Base-by-base conservation (phyloP, 2,797 vertebrate species). In the Microchirus variegatus region DNA sequence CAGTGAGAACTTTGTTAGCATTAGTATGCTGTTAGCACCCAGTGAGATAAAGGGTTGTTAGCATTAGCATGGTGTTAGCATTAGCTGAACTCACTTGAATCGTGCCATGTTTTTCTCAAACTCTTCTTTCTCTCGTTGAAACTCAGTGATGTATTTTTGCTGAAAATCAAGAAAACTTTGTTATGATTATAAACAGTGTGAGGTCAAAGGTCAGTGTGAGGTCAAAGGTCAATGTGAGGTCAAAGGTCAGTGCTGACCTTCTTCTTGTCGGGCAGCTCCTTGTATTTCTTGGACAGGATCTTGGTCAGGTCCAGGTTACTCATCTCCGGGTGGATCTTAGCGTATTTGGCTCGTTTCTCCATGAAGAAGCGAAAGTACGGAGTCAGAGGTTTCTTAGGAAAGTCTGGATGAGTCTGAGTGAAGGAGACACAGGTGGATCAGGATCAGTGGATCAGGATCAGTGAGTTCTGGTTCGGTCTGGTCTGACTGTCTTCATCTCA, bases 301-400 rank as follows among this genome's bases (percentile, higher is more conserved):
- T 94, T 94, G 51, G 93, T 94, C 50, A 94, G 90, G 82, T 94
- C 93, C 73, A 94, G 82, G 85, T 94, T 94, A 88, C 92, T 94
- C 93, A 94, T 94, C 84, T 94, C 93, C 0, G 94, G 94, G 63
- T 94, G 92, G 70, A 94, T 94, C 76, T 94, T 94, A 66, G 94
- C 94, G 9, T 94, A 94, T 83, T 94, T 94, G 65, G 93, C 93
- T 52, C 93, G 88, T 80, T 94, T 94, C 75, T 94, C 93, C 93
- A 94, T 94, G 65, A 94, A 94, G 84, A 94, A 94, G 47, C 93
- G 91, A 56, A 94, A 94, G 69, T 94, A 94, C 0, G 93, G 93
- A 0, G 93, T 94, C 71, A 94, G 69, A 0, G 93, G 92, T 63
- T 94, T 94, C 75, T 94, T 94, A 0, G 93, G 93, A 66, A 94